Evolutionary conservation across 2,113 vertebrate species (phyloP).

Genomic region (Manacus vitellinus): DNA sequence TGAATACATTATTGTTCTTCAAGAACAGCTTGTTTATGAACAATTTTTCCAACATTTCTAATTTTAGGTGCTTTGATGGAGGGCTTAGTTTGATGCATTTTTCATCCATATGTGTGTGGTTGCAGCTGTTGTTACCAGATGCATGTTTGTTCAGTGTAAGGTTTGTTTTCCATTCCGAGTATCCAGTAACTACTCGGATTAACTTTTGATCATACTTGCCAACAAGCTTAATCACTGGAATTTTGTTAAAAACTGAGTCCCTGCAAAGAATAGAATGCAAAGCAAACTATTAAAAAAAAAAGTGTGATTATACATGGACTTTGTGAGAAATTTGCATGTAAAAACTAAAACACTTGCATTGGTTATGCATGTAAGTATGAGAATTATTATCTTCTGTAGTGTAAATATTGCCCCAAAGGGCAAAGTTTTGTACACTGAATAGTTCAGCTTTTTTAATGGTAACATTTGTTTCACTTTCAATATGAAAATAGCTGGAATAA

Average conservation of each 20-base stretch:
- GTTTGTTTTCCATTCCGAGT: neutral
- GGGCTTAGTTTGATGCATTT: neutral
- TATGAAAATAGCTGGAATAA: neutral
- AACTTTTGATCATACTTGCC: neutral
- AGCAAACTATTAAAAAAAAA: neutral
- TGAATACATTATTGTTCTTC: neutral
- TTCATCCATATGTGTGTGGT: neutral
- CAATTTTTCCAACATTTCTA: neutral
- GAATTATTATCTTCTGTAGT: neutral
- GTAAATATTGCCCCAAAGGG: neutral
- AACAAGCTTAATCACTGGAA: neutral
- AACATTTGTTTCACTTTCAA: neutral
- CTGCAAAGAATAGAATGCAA: neutral
- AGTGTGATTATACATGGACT: neutral
- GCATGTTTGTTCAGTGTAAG: neutral
- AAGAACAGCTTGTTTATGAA: neutral
- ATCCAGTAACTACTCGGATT: neutral
- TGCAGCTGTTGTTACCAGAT: conserved; percentile 48
- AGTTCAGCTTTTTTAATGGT: neutral
- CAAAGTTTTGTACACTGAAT: neutral
- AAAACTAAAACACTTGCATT: neutral
- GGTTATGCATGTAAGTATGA: neutral
- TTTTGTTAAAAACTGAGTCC: neutral
- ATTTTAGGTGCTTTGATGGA: conserved; percentile 9
- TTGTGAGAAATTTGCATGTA: neutral